A percentile compares a stretch with the other conserved stretches of the same genome.
These are phyloP conservation scores for Blastomussa wellsi DNA, from an alignment of 92 coral and sea anemone genomes.

Conservation along the genomic window DNA sequence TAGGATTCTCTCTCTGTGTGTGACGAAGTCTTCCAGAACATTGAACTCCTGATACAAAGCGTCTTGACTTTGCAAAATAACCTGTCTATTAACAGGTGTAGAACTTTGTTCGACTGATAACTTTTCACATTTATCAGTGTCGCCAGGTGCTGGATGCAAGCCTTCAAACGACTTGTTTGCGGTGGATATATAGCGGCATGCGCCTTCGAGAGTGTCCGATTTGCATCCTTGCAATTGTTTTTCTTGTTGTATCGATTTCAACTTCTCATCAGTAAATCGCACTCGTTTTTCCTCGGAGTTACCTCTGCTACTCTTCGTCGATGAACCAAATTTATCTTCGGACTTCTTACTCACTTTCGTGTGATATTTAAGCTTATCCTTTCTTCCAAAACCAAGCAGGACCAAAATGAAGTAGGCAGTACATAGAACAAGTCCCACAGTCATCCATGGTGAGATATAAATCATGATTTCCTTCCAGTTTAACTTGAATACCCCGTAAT, in stretches of 20 bases:
- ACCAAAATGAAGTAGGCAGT: slow-evolving; percentile 47
- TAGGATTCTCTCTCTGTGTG: background rate
- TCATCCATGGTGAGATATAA: slow-evolving; percentile 55
- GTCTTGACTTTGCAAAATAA: slow-evolving; percentile 20
- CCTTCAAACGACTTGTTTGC: slow-evolving; percentile 7
- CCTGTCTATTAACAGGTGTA: slow-evolving; percentile 3
- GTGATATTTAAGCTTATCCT: slow-evolving; percentile 2
- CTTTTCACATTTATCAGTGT: background rate
- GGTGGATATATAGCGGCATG: background rate
- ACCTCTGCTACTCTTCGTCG: background rate
- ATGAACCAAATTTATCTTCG: slow-evolving; percentile 10
- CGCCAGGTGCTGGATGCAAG: slow-evolving; percentile 27
- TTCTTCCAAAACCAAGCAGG: slow-evolving; percentile 25
- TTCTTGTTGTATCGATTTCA: background rate
- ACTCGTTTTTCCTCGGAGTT: background rate
- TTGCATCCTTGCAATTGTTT: background rate
- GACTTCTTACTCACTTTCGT: slow-evolving; percentile 31
- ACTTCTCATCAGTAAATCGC: background rate
- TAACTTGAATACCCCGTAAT: background rate
- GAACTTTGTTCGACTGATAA: slow-evolving; percentile 4
- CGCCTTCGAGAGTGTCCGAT: slow-evolving; percentile 25
- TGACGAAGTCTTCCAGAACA: slow-evolving; percentile 4
- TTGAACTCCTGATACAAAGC: slow-evolving; percentile 25
- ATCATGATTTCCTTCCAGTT: slow-evolving; percentile 28
- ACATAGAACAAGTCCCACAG: slow-evolving; percentile 55